Percentiles rank a stretch among this genome's conserved stretches.
These are phyloP conservation scores for Haliclona indistincta DNA, from an alignment of 37 sponge, comb jelly and placozoan species.

Conservation along the genomic window DNA sequence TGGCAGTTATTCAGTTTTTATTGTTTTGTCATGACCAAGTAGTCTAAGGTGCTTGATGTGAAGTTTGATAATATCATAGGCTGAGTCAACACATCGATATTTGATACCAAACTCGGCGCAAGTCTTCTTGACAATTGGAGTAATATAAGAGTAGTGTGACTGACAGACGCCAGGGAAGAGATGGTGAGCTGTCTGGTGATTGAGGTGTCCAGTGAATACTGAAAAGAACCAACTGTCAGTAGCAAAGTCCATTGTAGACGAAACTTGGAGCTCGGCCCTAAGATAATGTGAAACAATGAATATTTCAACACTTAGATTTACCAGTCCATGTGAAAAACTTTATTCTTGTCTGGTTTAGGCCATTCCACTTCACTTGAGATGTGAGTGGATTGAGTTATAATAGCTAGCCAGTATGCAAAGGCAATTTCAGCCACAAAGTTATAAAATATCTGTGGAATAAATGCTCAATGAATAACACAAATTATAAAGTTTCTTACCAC, in stretches of 20 bases:
- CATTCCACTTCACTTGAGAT: too few species aligned
- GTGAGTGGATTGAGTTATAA: too few species aligned
- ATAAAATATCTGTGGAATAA: too few species aligned
- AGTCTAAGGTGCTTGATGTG: slow-evolving; percentile 29
- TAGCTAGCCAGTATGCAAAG: too few species aligned
- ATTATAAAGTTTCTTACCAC: too few species aligned
- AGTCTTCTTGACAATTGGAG: slow-evolving; percentile 64
- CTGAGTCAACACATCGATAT: slow-evolving; percentile 24
- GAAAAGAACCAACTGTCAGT: slow-evolving; percentile 69
- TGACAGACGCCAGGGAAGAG: slow-evolving; percentile 62
- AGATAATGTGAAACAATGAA: too few species aligned
- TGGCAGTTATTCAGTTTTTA: not conserved
- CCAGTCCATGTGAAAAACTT: too few species aligned
- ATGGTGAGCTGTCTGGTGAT: slow-evolving; percentile 75
- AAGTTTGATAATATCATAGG: slow-evolving; percentile 1
- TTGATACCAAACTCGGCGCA: slow-evolving; percentile 62
- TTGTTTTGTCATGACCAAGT: slow-evolving; percentile 32
- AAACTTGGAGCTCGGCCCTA: slow-evolving; percentile 73
- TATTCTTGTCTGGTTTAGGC: too few species aligned
- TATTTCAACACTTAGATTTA: too few species aligned
- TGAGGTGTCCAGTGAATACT: slow-evolving; percentile 63
- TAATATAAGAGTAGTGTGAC: slow-evolving; percentile 43
- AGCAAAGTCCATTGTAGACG: slow-evolving; percentile 62
- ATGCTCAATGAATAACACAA: too few species aligned
- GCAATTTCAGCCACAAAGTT: too few species aligned